phyloP scores from a whole-genome alignment of 1,140 invertebrate genomes.

The Ostrea edulis region DNA sequence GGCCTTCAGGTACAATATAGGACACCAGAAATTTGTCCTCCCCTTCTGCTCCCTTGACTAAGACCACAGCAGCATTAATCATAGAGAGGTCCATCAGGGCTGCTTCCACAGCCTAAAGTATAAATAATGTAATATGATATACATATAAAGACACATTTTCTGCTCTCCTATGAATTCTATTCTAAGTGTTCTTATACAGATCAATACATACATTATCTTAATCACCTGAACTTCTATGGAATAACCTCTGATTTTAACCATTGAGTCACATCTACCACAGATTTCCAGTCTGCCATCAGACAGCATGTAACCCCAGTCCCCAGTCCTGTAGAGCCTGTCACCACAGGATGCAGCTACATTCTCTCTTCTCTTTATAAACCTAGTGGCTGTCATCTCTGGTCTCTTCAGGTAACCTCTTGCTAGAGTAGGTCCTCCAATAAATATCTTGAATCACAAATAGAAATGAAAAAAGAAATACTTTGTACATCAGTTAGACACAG shows the following conservation, averaged over 20 bases:
- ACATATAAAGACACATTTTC: neutral
- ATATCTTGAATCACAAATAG: slow-evolving; percentile 76
- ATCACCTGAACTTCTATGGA: slow-evolving; percentile 81
- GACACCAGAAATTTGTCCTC: slow-evolving; percentile 81
- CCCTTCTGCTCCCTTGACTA: slow-evolving; percentile 80
- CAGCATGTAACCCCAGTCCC: slow-evolving; percentile 81
- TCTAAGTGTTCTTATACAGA: neutral
- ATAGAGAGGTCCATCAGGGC: slow-evolving; percentile 78
- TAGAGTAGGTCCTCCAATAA: slow-evolving; percentile 81
- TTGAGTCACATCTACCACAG: slow-evolving; percentile 81
- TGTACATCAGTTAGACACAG: too few species aligned
- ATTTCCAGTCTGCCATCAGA: slow-evolving; percentile 81
- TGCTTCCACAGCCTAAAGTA: slow-evolving; percentile 79
- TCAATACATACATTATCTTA: too few species aligned
- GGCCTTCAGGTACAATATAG: slow-evolving; percentile 79
- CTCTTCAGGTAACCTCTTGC: slow-evolving; percentile 81
- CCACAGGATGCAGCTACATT: slow-evolving; percentile 59
- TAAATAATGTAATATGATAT: neutral
- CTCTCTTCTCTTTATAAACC: slow-evolving; percentile 78
- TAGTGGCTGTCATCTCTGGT: slow-evolving; percentile 79
- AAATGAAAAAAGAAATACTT: neutral
- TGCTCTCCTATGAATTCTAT: neutral
- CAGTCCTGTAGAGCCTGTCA: slow-evolving; percentile 79
- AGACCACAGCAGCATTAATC: slow-evolving; percentile 79
- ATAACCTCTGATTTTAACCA: slow-evolving; percentile 82